Evolutionary conservation across 2,113 vertebrate genomes (phyloP).

Genomic region (Cygnus atratus): DNA sequence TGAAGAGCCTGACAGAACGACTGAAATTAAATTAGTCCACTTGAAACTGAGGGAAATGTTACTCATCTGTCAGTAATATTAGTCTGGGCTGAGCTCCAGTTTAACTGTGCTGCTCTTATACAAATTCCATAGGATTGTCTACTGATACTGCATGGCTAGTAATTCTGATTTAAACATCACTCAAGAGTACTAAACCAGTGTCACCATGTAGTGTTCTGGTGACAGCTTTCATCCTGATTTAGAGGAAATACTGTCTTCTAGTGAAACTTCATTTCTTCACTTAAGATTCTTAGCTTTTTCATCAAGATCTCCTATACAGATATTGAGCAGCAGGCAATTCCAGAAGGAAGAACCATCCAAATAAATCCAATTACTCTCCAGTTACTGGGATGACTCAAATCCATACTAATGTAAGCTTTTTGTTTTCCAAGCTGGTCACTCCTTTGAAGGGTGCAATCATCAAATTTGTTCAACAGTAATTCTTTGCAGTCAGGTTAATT

Average conservation of each 20-base stretch:
- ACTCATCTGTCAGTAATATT: not conserved
- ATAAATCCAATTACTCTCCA: not conserved
- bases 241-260: conserved; percentile 1
- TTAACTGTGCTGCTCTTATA: not conserved
- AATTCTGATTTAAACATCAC: not conserved
- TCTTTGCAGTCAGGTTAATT: not conserved
- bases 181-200: not conserved
- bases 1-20: not conserved
- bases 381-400: not conserved
- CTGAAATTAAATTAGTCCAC: not conserved
- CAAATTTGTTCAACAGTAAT: not conserved
- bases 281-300: not conserved
- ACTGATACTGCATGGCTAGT: not conserved
- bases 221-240: not conserved
- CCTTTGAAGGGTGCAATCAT: not conserved
- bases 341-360: not conserved
- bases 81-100: not conserved
- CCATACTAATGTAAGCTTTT: not conserved
- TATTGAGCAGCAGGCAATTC: not conserved
- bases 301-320: not conserved
- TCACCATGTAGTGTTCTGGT: not conserved
- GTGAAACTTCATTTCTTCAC: not conserved
- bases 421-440: not conserved
- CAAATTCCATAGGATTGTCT: not conserved
- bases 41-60: not conserved